phyloP scores from a whole-genome alignment of 2,888 invertebrate species.

The Cantharis flavilabris region DNA sequence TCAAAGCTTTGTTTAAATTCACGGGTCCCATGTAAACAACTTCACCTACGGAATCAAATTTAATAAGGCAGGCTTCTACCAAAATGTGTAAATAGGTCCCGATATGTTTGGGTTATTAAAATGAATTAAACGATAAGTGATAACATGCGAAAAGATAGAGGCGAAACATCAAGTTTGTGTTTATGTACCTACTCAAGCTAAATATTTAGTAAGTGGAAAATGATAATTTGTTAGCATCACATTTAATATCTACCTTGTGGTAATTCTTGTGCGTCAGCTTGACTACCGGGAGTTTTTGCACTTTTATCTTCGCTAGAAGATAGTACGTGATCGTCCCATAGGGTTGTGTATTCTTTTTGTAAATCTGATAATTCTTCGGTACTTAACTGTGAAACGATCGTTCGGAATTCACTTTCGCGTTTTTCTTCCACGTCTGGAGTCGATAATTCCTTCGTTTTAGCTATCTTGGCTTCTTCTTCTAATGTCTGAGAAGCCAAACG shows the following conservation, averaged over 20 bases:
- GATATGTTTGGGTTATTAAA: constrained; percentile 48
- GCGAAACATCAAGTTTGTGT: constrained; percentile 24
- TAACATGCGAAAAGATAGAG: constrained; percentile 22
- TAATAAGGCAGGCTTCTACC: constrained; percentile 6
- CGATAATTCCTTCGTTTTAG: constrained; percentile 43
- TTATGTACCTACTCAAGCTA: constrained; percentile 23
- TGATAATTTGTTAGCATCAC: constrained; percentile 32
- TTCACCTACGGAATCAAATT: constrained; percentile 47
- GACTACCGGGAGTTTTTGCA: constrained; percentile 56
- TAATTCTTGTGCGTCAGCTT: constrained; percentile 54
- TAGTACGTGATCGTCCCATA: constrained; percentile 58
- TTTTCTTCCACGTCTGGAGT: constrained; percentile 50
- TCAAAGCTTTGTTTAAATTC: constrained; percentile 58
- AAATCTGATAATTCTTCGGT: constrained; percentile 58
- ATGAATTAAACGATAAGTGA: constrained; percentile 22
- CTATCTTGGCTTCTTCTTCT: constrained; percentile 47
- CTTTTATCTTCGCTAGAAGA: constrained; percentile 54
- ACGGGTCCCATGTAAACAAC: constrained; percentile 57
- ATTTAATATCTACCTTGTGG: constrained; percentile 56
- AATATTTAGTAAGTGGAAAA: constrained; percentile 15
- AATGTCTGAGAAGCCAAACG: constrained; percentile 58
- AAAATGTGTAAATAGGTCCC: constrained; percentile 39
- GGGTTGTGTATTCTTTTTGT: constrained; percentile 55
- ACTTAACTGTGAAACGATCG: constrained; percentile 58
- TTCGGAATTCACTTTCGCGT: constrained; percentile 55